phyloP scores from a whole-genome alignment of 2,797 vertebrate genomes.

The Pangasius macronema region DNA sequence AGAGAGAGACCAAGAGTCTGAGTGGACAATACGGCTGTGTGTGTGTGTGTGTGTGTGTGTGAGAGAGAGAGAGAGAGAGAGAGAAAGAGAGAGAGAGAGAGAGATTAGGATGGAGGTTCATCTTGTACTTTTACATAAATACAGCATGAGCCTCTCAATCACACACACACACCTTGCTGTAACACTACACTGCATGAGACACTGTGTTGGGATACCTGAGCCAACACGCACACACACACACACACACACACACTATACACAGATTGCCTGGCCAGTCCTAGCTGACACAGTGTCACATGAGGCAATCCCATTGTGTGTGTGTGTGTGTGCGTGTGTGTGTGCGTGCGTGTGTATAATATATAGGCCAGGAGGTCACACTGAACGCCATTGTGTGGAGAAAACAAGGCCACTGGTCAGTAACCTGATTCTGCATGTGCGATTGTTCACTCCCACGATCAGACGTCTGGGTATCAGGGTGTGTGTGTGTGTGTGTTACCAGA shows the following conservation, averaged over 20 bases:
- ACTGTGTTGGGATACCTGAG: constrained; percentile 23
- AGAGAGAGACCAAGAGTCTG: background rate
- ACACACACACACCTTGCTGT: background rate
- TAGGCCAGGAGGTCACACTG: constrained; percentile 73
- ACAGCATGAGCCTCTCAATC: background rate
- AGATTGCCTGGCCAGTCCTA: constrained; percentile 62
- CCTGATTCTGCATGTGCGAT: constrained; percentile 6
- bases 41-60: constrained; percentile 6
- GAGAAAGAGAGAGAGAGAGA: background rate
- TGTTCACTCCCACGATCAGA: constrained; percentile 3
- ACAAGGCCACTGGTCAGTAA: constrained; percentile 42
- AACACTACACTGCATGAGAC: background rate
- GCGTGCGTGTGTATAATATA: constrained; percentile 71
- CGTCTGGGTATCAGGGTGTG: background rate
- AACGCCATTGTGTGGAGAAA: constrained; percentile 45
- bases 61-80: background rate
- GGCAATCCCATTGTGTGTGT: background rate
- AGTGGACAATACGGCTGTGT: background rate
- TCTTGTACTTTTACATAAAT: constrained; percentile 13
- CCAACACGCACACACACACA: constrained; percentile 22
- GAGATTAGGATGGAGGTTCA: background rate
- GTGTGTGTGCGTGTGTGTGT: constrained; percentile 51
- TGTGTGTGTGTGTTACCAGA: background rate
- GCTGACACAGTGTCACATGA: constrained; percentile 64
- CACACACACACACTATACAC: constrained; percentile 53